A percentile compares a stretch with the other conserved stretches of the same genome.
phyloP scores from a whole-genome alignment of 2,113 vertebrate genomes.

The Podarcis raffonei region DNA sequence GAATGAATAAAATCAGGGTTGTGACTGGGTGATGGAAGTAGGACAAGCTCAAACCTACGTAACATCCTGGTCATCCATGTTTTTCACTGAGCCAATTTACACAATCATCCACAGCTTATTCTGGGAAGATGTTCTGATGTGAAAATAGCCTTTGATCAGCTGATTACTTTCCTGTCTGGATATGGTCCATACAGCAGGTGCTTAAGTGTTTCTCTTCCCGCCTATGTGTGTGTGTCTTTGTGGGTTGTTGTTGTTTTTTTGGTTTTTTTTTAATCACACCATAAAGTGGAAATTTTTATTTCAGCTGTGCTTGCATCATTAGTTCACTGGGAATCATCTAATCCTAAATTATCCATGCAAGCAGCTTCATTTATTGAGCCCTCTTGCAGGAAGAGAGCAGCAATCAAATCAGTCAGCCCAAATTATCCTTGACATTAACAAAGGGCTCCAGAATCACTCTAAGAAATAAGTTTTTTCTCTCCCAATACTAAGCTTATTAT shows the following conservation, averaged over 20 bases:
- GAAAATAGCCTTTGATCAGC: not conserved
- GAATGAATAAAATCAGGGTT: not conserved
- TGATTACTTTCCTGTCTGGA: constrained; percentile 30
- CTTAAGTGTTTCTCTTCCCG: rapidly evolving
- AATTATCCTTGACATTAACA: constrained; percentile 72
- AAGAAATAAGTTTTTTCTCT: constrained; percentile 66
- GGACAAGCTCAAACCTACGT: not conserved
- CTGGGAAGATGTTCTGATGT: not conserved
- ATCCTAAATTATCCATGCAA: constrained; percentile 70
- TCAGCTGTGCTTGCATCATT: constrained; percentile 71
- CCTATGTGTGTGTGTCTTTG: rapidly evolving
- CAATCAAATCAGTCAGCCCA: constrained; percentile 73
- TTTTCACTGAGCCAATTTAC: not conserved
- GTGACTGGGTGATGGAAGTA: not conserved
- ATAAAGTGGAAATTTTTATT: constrained; percentile 59
- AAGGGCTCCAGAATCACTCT: constrained; percentile 63
- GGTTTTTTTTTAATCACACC: constrained; percentile 19
- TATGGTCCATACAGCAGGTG: constrained; percentile 37
- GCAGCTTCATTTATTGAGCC: constrained; percentile 63
- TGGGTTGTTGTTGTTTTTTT: not conserved
- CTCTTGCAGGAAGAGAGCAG: constrained; percentile 63
- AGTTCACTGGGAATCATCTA: constrained; percentile 67
- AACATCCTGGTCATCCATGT: not conserved
- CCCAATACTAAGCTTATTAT: constrained; percentile 58
- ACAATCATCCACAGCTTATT: not conserved